Evolutionary conservation across 2,797 vertebrate species (phyloP).

Genomic region (Eupleurogrammus muticus): DNA sequence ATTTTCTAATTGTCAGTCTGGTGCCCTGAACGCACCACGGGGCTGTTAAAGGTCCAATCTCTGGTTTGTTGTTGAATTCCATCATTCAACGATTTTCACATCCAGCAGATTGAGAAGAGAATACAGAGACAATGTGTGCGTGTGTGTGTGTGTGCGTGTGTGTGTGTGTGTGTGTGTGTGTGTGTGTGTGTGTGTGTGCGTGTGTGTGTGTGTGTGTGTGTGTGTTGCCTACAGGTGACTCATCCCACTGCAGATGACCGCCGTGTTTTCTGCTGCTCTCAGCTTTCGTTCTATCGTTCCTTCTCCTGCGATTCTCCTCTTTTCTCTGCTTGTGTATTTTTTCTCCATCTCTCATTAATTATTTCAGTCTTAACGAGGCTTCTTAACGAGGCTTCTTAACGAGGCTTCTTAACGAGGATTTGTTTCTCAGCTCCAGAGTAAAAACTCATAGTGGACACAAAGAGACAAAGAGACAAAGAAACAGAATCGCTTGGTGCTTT

Average conservation of each 20-base stretch:
- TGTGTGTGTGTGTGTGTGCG: conserved; percentile 10
- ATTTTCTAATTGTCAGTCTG: conserved; percentile 36
- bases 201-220: conserved; percentile 44
- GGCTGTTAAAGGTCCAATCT: conserved; percentile 49
- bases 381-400: too few relatives aligned
- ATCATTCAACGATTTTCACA: conserved; percentile 25
- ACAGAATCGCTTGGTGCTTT: conserved; percentile 23
- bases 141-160: conserved; percentile 31
- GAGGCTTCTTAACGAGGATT: too few relatives aligned
- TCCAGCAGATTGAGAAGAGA: conserved; percentile 43
- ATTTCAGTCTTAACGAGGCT: conserved; percentile 41
- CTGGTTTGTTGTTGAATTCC: conserved; percentile 33
- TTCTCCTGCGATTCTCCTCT: conserved; percentile 48
- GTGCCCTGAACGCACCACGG: conserved; percentile 15
- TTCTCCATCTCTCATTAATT: conserved; percentile 43
- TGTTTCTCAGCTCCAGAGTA: too few relatives aligned
- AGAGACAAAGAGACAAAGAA: conserved; percentile 37
- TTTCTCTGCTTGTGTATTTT: conserved; percentile 22
- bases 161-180: conserved; percentile 42
- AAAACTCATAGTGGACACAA: conserved; percentile 29
- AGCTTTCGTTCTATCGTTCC: conserved; percentile 60
- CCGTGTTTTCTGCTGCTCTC: conserved; percentile 74
- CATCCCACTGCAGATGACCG: conserved; percentile 85
- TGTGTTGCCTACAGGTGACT: conserved; percentile 81
- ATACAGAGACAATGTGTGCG: conserved; percentile 62